Evolutionary conservation across 2,888 invertebrate genomes (phyloP), one percentile per base, ranked within the genome.

Genomic region (Xanthorhoe spadicearia): DNA sequence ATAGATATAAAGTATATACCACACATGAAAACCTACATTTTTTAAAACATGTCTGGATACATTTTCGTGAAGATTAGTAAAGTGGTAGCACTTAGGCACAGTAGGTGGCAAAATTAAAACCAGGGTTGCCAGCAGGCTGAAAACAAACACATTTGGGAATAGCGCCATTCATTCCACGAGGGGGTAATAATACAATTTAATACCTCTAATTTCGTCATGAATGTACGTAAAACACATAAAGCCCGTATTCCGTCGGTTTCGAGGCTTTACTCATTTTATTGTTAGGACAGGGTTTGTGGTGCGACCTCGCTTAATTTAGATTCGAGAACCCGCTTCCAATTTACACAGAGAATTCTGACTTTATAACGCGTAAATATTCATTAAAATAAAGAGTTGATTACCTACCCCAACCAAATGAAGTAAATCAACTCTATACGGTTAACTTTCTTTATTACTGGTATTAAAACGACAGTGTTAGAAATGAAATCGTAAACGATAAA

Each of bases 261-360:
- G 69, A 67, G 71, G 77, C 77, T 79, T 76, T 76, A 77, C 79
- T 77, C 75, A 73, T 81, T 84, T 82, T 80, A 83, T 81, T 83
- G 81, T 82, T 78, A 81, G 78, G 77, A 69, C 75, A 63, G 75
- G 74, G 77, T 73, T 73, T 72, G 75, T 54, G 74, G 68, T 61
- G 68, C 73, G 73, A 74, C 76, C 78, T 72, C 72, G 75, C 74
- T 82, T 82, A 78, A 83, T 83, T 82, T 76, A 64, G 74, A 77
- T 79, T 79, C 74, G 73, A 78, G 75, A 71, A 69, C 69, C 74
- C 74, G 53, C 62, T 71, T 71, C 69, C 71, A 80, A 81, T 81
- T 79, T 76, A 78, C 63, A 55, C 32, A 62, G 58, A n/a, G 58
- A 66, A 49, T 76, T 74, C 71, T 68, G 38, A 72, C 72, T 77